Percentiles rank a stretch among this genome's conserved stretches.
Conservation (phyloP, 2,888 invertebrate species). For the Synanthedon myopaeformis region DNA sequence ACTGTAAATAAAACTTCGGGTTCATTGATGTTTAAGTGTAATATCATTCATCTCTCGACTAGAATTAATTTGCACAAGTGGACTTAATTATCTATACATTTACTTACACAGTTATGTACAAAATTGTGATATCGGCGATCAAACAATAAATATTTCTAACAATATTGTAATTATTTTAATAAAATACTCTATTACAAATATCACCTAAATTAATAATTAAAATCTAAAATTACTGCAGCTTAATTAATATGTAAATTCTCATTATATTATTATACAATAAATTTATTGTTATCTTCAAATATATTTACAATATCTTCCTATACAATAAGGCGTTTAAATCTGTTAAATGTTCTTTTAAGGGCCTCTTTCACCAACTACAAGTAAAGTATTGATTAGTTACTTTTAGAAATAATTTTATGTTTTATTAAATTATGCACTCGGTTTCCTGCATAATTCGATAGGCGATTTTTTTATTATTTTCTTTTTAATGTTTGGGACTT, state of each 20-base stretch:
- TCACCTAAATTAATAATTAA: neutral
- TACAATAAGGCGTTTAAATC: neutral
- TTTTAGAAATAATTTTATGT: no score
- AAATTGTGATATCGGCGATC: constrained; percentile 28
- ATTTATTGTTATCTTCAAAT: neutral
- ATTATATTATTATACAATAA: constrained; percentile 2
- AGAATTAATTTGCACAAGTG: constrained; percentile 64
- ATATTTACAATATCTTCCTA: constrained; percentile 6
- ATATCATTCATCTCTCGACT: constrained; percentile 62
- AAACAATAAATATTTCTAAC: neutral
- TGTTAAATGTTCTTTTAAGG: neutral
- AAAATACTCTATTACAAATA: neutral
- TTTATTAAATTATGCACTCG: no score
- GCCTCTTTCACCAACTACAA: no score
- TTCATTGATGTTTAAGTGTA: constrained; percentile 29
- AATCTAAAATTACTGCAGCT: neutral
- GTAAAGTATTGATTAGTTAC: no score
- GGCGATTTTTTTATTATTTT: no score
- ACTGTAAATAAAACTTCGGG: constrained; percentile 58
- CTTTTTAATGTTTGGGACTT: no score
- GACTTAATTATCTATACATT: constrained; percentile 30
- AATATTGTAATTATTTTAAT: neutral
- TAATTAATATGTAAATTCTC: neutral
- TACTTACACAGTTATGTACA: constrained; percentile 31
- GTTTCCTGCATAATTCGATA: no score